These are phyloP conservation scores for Ommatoiulus sabulosus DNA, from an alignment of 2,888 invertebrate species.

Conservation along the genomic window DNA sequence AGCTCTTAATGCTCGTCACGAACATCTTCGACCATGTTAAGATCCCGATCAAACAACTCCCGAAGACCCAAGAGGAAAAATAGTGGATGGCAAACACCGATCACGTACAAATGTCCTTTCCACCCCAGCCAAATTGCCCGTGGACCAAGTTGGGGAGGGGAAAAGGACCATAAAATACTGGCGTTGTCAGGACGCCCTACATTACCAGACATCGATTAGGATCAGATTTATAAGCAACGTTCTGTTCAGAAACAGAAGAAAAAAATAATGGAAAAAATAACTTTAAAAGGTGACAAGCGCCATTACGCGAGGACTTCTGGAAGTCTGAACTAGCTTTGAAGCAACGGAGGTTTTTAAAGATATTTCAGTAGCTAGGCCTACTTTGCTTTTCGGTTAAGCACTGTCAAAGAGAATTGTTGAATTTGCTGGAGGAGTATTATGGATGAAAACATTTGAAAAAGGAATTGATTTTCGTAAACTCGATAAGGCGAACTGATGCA, in stretches of 20 bases:
- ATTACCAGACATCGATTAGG: neutral
- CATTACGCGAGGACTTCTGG: no score
- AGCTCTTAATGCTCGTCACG: conserved; percentile 23
- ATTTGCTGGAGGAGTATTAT: no score
- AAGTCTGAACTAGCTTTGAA: no score
- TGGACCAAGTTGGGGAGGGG: neutral
- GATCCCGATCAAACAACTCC: conserved; percentile 17
- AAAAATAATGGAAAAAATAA: neutral
- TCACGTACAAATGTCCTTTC: conserved; percentile 8
- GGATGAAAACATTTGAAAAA: no score
- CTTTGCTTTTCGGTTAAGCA: no score
- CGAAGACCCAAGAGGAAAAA: conserved; percentile 27
- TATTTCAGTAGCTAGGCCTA: no score
- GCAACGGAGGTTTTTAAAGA: no score
- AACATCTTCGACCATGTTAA: neutral
- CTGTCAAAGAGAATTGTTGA: no score
- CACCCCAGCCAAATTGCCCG: neutral
- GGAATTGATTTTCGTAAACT: no score
- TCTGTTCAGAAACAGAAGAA: neutral
- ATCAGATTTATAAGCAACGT: neutral
- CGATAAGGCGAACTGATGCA: no score
- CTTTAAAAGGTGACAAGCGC: neutral
- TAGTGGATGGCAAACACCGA: neutral
- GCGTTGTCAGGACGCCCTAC: neutral
- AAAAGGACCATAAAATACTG: conserved; percentile 15